These are phyloP conservation scores for Lates calcarifer DNA, from an alignment of 2,113 vertebrate genomes.

Conservation along the genomic window DNA sequence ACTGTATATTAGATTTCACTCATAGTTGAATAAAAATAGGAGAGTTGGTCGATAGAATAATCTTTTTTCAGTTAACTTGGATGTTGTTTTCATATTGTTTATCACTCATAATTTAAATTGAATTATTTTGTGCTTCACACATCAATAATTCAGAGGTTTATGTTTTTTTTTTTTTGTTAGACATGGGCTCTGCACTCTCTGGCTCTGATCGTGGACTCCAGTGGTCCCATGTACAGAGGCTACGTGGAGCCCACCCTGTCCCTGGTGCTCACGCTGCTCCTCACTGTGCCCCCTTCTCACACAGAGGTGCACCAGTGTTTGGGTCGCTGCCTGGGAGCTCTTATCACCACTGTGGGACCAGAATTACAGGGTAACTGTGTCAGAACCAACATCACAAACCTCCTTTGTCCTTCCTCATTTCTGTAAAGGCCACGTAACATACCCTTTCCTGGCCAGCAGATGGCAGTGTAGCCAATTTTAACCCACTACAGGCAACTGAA, in stretches of 20 bases:
- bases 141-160: not conserved
- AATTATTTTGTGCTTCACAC: not conserved
- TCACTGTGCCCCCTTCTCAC: slow-evolving; percentile 96
- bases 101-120: not conserved
- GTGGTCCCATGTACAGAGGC: slow-evolving; percentile 98
- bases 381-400: slow-evolving; percentile 4
- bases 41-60: not conserved
- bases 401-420: not conserved
- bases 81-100: slow-evolving; percentile 7
- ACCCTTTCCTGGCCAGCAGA: slow-evolving; percentile 50
- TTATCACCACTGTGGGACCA: slow-evolving; percentile 98
- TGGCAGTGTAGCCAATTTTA: slow-evolving; percentile 44
- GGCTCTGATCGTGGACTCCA: slow-evolving; percentile 98
- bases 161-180: slow-evolving; percentile 72
- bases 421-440: not conserved
- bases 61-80: not conserved
- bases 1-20: slow-evolving; percentile 7
- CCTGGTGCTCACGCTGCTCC: slow-evolving; percentile 94
- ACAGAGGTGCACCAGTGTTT: slow-evolving; percentile 98
- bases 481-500: not conserved
- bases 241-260: slow-evolving; percentile 98
- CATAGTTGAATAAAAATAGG: not conserved
- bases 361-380: slow-evolving; percentile 92
- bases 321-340: slow-evolving; percentile 96
- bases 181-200: slow-evolving; percentile 99